Percentiles rank a stretch among this genome's conserved stretches.
Evolutionary conservation across 2,888 invertebrate species (phyloP).

Genomic region (Pyrgus malvae): DNA sequence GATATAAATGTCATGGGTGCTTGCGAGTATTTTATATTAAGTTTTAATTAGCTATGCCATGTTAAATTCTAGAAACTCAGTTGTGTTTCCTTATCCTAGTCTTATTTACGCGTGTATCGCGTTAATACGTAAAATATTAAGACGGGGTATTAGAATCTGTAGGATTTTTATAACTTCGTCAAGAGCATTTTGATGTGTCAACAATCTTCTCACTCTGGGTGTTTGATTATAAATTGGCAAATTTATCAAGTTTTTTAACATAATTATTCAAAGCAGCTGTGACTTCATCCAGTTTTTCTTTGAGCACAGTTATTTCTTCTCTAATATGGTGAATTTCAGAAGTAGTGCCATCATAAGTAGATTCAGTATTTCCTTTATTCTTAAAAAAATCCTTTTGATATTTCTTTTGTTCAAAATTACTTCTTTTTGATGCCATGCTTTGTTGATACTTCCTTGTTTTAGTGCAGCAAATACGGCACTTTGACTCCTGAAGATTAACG

Average conservation of each 20-base stretch:
- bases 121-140: no score
- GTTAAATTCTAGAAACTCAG: no score
- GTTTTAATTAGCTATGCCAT: no score
- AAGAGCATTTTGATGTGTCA: no score
- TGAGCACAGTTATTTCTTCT: neutral
- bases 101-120: no score
- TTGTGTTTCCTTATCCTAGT: no score
- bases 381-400: neutral
- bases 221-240: neutral
- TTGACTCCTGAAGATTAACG: constrained; percentile 10
- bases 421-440: neutral
- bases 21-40: no score
- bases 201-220: neutral
- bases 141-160: no score
- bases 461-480: constrained; percentile 15
- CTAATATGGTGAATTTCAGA: neutral
- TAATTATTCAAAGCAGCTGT: neutral
- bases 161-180: no score
- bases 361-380: neutral
- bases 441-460: neutral
- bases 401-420: neutral
- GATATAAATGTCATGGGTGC: no score
- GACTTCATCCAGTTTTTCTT: neutral
- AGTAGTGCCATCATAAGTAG: neutral
- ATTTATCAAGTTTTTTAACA: neutral